Base-by-base conservation (phyloP, 1,140 invertebrate species). In the Drosophila rhopaloa region DNA sequence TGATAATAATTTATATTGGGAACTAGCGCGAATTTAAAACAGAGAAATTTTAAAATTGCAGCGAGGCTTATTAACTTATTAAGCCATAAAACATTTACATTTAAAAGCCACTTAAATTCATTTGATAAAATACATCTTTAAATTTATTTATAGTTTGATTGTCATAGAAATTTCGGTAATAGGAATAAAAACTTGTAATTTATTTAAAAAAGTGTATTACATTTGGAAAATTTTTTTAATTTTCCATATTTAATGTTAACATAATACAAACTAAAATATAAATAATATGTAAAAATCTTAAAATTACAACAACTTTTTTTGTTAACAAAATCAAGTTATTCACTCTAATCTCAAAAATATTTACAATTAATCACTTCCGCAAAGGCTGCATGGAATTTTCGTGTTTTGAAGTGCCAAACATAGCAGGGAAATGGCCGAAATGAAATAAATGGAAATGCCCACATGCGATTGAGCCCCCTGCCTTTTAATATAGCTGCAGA, bases 391-490 rank as follows among this genome's bases (percentile, higher is more conserved):
- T 35, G 40, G 24, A 11, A 40, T 56, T 16, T 70, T 77, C 74
- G 63, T 77, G 74, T 77, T 43, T 61, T 19, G n/a, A 55, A 60
- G 53, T 66, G 54, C 35, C 62, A 76, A 73, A 73, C 55, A 60
- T 61, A 35, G 56, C 16, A 61, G 47, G 67, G 68, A 75, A 75
- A 60, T 55, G 54, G 29, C 54, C 24, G 35, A 76, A 54, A 58
- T 66, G 27, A 76, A 77, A 76, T 68, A 68, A 77, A 76, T 76
- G 61, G 37, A 46, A 63, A 63, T 65, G 60, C 27, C 41, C 58
- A 63, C 67, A 76, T 79, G 66, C 74, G 59, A 76, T 67, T 58
- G 47, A 58, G 48, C 41, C 35, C 35, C 19, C 11, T 43, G 56
- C 29, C 56, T 74, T 29, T 74, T 62, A 53, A 63, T 51, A 61